phyloP scores from a whole-genome alignment of 1,140 invertebrate genomes.

The Geopemphigus sp. region DNA sequence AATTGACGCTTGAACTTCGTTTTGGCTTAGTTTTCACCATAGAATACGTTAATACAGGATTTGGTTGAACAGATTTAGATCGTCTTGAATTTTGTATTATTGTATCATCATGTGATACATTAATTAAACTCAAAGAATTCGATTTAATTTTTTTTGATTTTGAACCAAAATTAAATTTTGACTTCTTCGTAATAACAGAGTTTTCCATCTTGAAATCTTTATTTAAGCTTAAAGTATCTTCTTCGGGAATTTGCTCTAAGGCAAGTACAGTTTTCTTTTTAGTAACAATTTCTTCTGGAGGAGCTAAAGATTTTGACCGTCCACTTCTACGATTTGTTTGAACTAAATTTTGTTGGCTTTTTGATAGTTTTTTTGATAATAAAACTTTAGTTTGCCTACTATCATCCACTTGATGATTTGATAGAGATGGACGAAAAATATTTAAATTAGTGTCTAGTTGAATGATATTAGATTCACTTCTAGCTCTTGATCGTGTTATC shows the following conservation, averaged over 20 bases:
- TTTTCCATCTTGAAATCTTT: neutral
- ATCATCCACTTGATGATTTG: too few species aligned
- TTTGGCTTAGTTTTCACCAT: constrained; percentile 1
- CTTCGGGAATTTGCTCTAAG: constrained; percentile 22
- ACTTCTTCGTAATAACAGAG: neutral
- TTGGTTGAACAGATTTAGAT: constrained; percentile 27
- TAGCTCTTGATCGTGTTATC: neutral
- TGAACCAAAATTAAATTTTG: constrained; percentile 25
- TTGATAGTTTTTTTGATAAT: constrained; percentile 19
- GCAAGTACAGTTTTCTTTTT: neutral
- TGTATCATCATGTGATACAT: neutral
- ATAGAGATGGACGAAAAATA: constrained; percentile 5
- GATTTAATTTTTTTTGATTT: neutral
- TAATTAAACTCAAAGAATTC: too few species aligned
- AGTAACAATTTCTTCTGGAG: neutral
- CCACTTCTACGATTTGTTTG: constrained; percentile 8
- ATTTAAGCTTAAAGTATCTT: neutral
- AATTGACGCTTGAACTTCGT: constrained; percentile 24
- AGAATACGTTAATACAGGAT: constrained; percentile 8
- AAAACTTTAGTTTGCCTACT: constrained; percentile 11
- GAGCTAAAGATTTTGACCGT: constrained; percentile 27
- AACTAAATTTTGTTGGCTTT: neutral
- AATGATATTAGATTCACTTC: neutral
- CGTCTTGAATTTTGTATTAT: neutral
- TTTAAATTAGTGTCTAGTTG: neutral